Conservation (phyloP, 2,113 vertebrate species). For the Dermatemys mawii region DNA sequence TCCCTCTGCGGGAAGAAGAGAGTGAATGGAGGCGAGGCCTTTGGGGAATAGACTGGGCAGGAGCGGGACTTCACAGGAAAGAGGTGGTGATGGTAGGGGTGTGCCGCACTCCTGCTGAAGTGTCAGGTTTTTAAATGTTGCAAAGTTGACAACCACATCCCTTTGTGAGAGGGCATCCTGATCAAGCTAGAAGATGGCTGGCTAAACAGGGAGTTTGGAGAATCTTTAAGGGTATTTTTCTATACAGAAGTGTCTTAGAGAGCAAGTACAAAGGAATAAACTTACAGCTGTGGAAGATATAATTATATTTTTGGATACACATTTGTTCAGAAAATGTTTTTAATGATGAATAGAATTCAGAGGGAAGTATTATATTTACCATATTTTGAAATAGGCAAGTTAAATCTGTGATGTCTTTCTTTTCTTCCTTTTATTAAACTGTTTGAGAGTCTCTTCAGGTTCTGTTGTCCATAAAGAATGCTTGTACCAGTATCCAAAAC, state of each 20-base stretch:
- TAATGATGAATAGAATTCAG: not conserved
- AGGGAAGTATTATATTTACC: not conserved
- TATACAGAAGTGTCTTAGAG: not conserved
- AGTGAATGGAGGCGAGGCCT: too few species aligned
- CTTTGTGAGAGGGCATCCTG: not conserved
- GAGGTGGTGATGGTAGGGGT: too few species aligned
- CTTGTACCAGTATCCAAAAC: not conserved
- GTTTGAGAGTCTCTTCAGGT: not conserved
- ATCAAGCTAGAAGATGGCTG: not conserved
- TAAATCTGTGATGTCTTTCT: not conserved
- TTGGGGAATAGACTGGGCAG: too few species aligned
- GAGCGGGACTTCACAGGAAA: too few species aligned
- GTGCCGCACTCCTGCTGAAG: too few species aligned
- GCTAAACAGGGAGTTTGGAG: not conserved
- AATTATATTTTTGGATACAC: not conserved
- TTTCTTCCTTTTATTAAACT: not conserved
- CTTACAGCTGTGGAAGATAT: not conserved
- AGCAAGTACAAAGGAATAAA: not conserved
- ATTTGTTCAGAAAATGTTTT: not conserved
- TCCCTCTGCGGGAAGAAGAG: too few species aligned
- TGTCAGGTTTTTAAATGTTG: too few species aligned
- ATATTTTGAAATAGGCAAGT: not conserved
- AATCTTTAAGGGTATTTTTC: not conserved
- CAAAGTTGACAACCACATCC: too few species aligned
- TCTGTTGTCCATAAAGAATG: not conserved